Conservation (phyloP, 1,140 invertebrate genomes). For the Maconellicoccus hirsutus region DNA sequence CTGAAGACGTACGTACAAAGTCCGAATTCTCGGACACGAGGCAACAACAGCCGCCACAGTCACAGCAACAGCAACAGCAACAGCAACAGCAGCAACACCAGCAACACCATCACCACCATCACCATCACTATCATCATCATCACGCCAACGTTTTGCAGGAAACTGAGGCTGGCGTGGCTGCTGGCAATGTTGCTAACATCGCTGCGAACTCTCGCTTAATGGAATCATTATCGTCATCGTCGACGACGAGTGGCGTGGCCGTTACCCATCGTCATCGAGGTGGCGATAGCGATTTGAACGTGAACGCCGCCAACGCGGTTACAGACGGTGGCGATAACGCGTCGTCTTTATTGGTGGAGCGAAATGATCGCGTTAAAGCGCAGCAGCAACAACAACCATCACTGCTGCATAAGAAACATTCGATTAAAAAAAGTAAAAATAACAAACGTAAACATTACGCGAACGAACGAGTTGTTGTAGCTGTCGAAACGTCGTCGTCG, state of each 20-base stretch:
- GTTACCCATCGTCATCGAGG: neutral
- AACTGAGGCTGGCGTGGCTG: slow-evolving; percentile 15
- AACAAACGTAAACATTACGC: neutral
- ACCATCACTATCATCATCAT: no score
- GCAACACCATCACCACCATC: no score
- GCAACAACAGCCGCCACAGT: slow-evolving; percentile 35
- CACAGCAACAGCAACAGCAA: slow-evolving; percentile 32
- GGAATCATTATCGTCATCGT: no score
- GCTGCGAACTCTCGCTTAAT: no score
- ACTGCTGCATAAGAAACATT: neutral
- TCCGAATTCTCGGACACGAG: slow-evolving; percentile 44
- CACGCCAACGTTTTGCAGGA: slow-evolving; percentile 27
- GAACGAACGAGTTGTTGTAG: neutral
- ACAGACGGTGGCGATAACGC: no score
- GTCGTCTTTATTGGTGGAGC: no score
- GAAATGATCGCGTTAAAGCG: neutral
- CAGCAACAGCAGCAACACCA: no score
- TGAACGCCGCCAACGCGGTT: no score
- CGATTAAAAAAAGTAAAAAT: neutral
- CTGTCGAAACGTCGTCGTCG: neutral
- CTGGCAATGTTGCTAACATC: neutral
- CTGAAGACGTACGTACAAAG: slow-evolving; percentile 38
- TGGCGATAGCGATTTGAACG: neutral
- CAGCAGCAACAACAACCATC: no score
- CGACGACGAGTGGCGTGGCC: no score